Percentiles rank a stretch among this genome's conserved stretches.
These are phyloP conservation scores for Cygnus atratus DNA, from an alignment of 2,113 vertebrate genomes.

Conservation along the genomic window DNA sequence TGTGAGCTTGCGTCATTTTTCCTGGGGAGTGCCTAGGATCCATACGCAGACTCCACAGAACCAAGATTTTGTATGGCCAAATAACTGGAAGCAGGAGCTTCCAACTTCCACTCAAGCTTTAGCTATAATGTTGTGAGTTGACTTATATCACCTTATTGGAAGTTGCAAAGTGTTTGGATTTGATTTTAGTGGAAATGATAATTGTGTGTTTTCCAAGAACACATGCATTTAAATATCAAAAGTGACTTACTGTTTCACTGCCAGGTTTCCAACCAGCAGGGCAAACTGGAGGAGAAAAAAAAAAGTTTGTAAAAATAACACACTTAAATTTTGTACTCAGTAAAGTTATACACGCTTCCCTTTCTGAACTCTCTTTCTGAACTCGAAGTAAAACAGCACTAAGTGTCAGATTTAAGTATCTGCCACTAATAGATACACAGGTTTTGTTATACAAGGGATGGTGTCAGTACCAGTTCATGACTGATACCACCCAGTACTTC, in stretches of 20 bases:
- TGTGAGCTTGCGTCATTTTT: neutral
- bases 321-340: too few relatives aligned
- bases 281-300: slow-evolving; percentile 81
- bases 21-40: neutral
- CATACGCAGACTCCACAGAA: neutral
- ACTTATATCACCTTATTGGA: neutral
- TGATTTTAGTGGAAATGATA: neutral
- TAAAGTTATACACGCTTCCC: neutral
- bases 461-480: neutral
- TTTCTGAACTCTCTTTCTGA: neutral
- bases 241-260: slow-evolving; percentile 93
- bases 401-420: neutral
- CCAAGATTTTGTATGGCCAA: neutral
- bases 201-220: neutral
- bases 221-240: neutral
- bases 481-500: neutral
- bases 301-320: neutral
- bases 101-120: neutral
- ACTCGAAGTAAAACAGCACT: neutral
- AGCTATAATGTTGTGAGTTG: neutral
- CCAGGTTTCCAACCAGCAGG: slow-evolving; percentile 98
- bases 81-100: neutral
- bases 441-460: neutral
- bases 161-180: neutral
- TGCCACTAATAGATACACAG: neutral